A percentile compares a stretch with the other conserved stretches of the same genome.
These are phyloP conservation scores for Nesidiocoris tenuis DNA, from an alignment of 2,888 invertebrate genomes.

Conservation along the genomic window DNA sequence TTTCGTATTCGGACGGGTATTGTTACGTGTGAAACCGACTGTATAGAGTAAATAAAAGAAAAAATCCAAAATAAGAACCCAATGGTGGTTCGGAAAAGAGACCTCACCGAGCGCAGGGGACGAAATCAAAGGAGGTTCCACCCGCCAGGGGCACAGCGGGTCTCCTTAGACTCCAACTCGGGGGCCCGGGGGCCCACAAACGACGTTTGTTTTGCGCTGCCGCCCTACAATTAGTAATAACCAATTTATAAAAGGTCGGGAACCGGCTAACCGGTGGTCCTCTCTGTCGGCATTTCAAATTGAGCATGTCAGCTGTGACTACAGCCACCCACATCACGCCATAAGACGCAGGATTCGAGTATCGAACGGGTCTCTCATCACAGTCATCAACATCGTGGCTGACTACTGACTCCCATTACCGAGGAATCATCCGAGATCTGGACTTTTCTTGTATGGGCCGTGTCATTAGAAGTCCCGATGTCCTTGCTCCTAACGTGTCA, in stretches of 20 bases:
- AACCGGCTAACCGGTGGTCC: conserved; percentile 10
- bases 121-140: background rate
- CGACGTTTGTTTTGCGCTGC: conserved; percentile 41
- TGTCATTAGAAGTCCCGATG: conserved; percentile 25
- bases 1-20: too few relatives aligned
- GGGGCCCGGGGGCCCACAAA: background rate
- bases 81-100: background rate
- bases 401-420: background rate
- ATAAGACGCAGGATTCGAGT: background rate
- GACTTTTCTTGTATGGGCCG: background rate
- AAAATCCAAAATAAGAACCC: background rate
- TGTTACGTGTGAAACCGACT: too few relatives aligned
- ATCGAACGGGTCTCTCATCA: background rate
- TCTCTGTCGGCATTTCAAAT: conserved; percentile 4
- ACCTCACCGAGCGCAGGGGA: background rate
- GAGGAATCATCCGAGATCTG: background rate
- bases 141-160: background rate
- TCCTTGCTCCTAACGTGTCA: conserved; percentile 26
- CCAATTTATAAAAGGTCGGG: conserved; percentile 47
- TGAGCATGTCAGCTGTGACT: conserved; percentile 18
- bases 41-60: background rate
- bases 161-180: conserved; percentile 1
- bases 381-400: background rate
- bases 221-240: conserved; percentile 48
- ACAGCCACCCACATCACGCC: conserved; percentile 8